Conservation (phyloP, 2,888 invertebrate genomes). For the Oscheius sp. region DNA sequence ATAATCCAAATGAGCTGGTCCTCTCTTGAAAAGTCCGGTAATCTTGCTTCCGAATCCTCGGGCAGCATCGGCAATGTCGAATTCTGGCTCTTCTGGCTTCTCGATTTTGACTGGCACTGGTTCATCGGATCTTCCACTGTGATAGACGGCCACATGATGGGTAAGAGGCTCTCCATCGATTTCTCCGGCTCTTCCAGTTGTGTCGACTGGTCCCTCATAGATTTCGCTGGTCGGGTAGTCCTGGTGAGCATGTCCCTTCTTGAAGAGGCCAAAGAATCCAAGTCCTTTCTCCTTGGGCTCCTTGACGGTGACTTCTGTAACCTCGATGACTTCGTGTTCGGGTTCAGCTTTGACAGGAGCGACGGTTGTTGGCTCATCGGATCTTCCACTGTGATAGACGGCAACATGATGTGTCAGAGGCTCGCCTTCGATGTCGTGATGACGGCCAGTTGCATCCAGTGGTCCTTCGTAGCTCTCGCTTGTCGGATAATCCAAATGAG, state of each 20-base stretch:
- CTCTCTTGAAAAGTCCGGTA: slow-evolving; percentile 21
- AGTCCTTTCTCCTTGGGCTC: slow-evolving; percentile 30
- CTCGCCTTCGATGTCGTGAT: slow-evolving; percentile 38
- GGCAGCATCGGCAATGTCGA: slow-evolving; percentile 18
- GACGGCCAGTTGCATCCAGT: slow-evolving; percentile 46
- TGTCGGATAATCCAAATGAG: slow-evolving; percentile 51
- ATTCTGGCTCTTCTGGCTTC: background rate
- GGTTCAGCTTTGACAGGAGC: slow-evolving; percentile 42
- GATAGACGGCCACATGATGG: slow-evolving; percentile 18
- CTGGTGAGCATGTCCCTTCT: slow-evolving; percentile 50
- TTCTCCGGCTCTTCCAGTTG: slow-evolving; percentile 11
- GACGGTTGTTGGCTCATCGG: slow-evolving; percentile 40
- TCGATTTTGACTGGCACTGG: background rate
- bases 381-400: slow-evolving; percentile 44
- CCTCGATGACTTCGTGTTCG: slow-evolving; percentile 4
- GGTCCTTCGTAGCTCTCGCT: slow-evolving; percentile 52
- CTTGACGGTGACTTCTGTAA: background rate
- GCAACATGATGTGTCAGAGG: slow-evolving; percentile 42
- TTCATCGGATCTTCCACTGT: slow-evolving; percentile 7
- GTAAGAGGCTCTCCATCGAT: slow-evolving; percentile 23
- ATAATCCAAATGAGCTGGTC: slow-evolving; percentile 21
- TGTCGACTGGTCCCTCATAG: slow-evolving; percentile 10
- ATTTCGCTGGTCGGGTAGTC: slow-evolving; percentile 51
- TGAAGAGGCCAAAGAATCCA: slow-evolving; percentile 54
- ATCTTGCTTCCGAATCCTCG: slow-evolving; percentile 24